Percentiles rank a stretch among this genome's conserved stretches.
phyloP scores from a whole-genome alignment of 2,113 vertebrate species.

The Pholis gunnellus region DNA sequence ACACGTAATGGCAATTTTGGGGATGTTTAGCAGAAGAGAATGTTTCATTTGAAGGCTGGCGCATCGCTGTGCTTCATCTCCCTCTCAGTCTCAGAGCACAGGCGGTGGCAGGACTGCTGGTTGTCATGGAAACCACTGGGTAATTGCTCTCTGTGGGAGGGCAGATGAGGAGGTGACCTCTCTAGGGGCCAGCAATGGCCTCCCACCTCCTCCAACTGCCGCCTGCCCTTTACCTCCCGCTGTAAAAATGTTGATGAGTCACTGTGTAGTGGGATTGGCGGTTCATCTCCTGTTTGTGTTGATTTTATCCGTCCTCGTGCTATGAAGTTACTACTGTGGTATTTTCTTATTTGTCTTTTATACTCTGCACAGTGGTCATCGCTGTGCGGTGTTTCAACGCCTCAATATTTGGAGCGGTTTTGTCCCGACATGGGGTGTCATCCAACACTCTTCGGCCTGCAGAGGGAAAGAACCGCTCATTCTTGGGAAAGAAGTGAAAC shows the following conservation, averaged over 20 bases:
- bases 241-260: neutral
- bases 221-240: neutral
- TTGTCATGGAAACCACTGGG: conserved; percentile 40
- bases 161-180: conserved; percentile 58
- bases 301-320: too few species aligned
- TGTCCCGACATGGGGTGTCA: neutral
- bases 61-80: neutral
- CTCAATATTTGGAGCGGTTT: neutral
- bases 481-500: neutral
- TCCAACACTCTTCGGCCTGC: neutral
- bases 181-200: conserved; percentile 23
- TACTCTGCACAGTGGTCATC: neutral
- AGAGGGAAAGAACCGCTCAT: neutral
- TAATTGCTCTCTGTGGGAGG: conserved; percentile 60
- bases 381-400: neutral
- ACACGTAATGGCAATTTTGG: neutral
- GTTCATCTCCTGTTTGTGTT: neutral
- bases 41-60: neutral
- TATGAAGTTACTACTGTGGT: neutral
- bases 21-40: neutral
- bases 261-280: neutral
- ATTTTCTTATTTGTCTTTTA: neutral
- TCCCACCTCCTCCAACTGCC: neutral
- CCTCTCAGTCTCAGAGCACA: neutral
- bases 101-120: neutral